Evolutionary conservation across 1,140 invertebrate species (phyloP).

Genomic region (Lepidurus apus): DNA sequence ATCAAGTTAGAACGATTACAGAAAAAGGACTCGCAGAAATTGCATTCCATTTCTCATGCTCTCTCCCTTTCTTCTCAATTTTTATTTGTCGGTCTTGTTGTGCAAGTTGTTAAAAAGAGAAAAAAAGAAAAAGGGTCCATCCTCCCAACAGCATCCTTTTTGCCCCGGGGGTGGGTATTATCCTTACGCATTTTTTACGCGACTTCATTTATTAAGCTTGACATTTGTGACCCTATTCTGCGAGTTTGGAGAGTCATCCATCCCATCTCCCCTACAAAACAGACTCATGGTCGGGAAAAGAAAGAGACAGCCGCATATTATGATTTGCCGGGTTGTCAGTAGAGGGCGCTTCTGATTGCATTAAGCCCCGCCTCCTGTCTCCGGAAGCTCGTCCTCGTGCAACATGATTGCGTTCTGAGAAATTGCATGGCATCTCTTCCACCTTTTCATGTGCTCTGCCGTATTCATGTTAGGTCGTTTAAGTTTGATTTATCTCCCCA

Average conservation of each 20-base stretch:
- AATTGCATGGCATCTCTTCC: neutral
- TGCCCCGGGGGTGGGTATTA: neutral
- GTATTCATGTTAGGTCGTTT: neutral
- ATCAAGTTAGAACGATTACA: slow-evolving; percentile 2
- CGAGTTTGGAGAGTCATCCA: neutral
- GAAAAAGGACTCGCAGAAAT: neutral
- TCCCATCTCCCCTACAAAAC: neutral
- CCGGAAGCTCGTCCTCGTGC: neutral
- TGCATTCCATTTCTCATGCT: neutral
- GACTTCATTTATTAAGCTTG: neutral
- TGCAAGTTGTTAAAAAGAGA: no score
- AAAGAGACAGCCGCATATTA: neutral
- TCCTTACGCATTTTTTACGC: slow-evolving; percentile 1
- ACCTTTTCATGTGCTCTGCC: neutral
- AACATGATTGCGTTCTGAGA: slow-evolving; percentile 6
- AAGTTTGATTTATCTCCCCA: neutral
- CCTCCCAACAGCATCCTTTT: no score
- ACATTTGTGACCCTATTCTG: neutral
- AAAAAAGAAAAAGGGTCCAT: no score
- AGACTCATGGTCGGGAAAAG: neutral
- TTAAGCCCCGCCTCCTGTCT: slow-evolving; percentile 8
- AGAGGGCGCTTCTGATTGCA: slow-evolving; percentile 11
- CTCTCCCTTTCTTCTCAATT: no score
- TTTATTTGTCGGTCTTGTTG: no score
- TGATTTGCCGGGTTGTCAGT: neutral